A percentile compares a stretch with the other conserved stretches of the same genome.
phyloP scores from a whole-genome alignment of 2,113 vertebrate genomes.

The Mungos mungo region DNA sequence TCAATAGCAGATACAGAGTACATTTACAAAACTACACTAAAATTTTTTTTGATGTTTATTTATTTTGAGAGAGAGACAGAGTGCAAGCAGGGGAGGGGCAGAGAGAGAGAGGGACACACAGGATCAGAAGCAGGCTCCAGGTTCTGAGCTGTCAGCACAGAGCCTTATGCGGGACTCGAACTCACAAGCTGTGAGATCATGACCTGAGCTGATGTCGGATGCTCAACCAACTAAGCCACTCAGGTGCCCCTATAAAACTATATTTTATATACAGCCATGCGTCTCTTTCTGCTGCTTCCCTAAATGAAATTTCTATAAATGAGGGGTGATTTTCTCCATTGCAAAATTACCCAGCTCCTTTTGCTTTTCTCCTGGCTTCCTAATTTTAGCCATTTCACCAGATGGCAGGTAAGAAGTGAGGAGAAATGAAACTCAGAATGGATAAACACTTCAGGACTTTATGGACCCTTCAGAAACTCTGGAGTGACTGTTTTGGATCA shows the following conservation, averaged over 20 bases:
- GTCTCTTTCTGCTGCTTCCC: background rate
- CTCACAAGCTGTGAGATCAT: no score
- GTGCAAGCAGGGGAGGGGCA: no score
- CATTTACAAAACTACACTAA: background rate
- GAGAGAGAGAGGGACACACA: no score
- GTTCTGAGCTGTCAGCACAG: no score
- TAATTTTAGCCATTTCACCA: slow-evolving; percentile 33
- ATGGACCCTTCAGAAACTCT: slow-evolving; percentile 34
- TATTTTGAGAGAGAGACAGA: no score
- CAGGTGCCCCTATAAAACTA: background rate
- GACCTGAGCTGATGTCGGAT: no score
- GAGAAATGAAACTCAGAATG: slow-evolving; percentile 13
- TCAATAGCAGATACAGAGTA: background rate
- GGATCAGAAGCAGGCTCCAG: no score
- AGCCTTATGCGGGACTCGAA: no score
- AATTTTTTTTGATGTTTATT: no score
- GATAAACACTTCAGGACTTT: slow-evolving; percentile 1
- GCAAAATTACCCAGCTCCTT: background rate
- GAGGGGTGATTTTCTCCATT: background rate
- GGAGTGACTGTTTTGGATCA: background rate
- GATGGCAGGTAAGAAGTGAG: slow-evolving; percentile 15
- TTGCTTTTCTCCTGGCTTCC: background rate
- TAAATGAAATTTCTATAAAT: background rate
- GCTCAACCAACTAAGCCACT: no score
- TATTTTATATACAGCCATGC: background rate